Evolutionary conservation across 1,140 invertebrate species (phyloP).

Genomic region (Belonocnema kinseyi): DNA sequence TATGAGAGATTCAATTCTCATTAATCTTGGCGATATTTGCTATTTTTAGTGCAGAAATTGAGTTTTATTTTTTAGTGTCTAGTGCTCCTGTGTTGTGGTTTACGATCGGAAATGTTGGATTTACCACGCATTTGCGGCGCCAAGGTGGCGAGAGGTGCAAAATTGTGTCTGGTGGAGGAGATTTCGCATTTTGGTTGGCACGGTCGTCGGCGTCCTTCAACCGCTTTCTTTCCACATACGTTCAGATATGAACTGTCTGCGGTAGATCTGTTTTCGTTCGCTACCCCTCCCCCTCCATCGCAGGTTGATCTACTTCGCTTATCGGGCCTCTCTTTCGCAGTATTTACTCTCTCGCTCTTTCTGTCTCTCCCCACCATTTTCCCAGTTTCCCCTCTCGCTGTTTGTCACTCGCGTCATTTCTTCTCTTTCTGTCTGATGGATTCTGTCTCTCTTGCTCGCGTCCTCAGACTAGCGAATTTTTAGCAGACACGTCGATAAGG

Average conservation of each 20-base stretch:
- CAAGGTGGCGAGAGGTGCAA: neutral
- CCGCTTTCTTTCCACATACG: slow-evolving; percentile 27
- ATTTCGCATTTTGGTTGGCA: neutral
- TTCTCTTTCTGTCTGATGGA: no score
- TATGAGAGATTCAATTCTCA: slow-evolving; percentile 6
- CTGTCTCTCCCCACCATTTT: no score
- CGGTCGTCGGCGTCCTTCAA: slow-evolving; percentile 11
- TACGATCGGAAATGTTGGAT: neutral
- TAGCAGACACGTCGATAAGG: slow-evolving; percentile 23
- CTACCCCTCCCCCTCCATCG: neutral
- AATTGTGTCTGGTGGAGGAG: neutral
- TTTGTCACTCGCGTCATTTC: no score
- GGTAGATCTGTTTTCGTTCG: neutral
- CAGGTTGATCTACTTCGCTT: slow-evolving; percentile 20
- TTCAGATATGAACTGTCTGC: slow-evolving; percentile 4
- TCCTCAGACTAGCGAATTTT: neutral
- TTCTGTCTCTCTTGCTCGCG: no score
- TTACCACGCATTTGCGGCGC: no score
- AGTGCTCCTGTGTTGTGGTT: neutral
- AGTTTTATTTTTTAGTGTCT: neutral
- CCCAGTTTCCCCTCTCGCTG: no score
- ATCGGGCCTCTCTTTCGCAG: no score
- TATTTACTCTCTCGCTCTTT: no score
- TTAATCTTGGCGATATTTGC: slow-evolving; percentile 9
- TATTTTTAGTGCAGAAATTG: slow-evolving; percentile 12